Base-by-base conservation (phyloP, 2,888 invertebrate species). In the Monochamus alternatus region DNA sequence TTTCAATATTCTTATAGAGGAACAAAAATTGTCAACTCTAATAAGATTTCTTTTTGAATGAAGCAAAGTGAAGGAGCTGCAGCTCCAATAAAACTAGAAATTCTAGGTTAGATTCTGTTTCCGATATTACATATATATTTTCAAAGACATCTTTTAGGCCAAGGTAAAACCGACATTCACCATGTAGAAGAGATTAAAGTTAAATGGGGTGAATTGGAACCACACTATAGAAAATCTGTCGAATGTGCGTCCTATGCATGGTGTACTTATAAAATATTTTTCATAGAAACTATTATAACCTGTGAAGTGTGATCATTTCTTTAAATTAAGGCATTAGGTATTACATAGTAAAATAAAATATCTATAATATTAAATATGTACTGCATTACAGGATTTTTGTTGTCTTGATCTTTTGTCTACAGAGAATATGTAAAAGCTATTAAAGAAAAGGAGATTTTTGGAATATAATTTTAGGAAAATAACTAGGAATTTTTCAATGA, bases 71-170 rank as follows among this genome's bases (percentile, higher is more conserved):
- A 64, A 64, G 47, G 64, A 47, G n/a, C 12, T 47, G 31, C 47
- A 47, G 10, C 64, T 62, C 14, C 44, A 55, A 55, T 64, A 64
- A 64, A 64, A 64, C 64, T 64, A 3, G 64, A 12, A 47, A 10
- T 47, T 64, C 22, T 47, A 47, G 30, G 47, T 47, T 22, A 47
- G 22, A 30, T 64, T 47, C 30, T 47, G 64, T 47, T 47, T 44
- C 5, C 43, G 62, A 63, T 14, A 43, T 43, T 32, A 43, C 3
- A 63, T 47, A 64, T 47, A 64, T 64, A 64, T 47, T 47, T 64
- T 31, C n/a, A 9, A 12, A 64, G 30, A 3, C 30, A 12, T 12
- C 14, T 47, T 64, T 10, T 30, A 47, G 64, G 47, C 47, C 64
- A 64, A 47, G 64, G 47, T 7, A 22, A 47, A 64, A 64, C 9